Percentiles rank a stretch among this genome's conserved stretches.
Conservation (phyloP, 1,140 invertebrate genomes). For the Pseudomyrmex pallidus region DNA sequence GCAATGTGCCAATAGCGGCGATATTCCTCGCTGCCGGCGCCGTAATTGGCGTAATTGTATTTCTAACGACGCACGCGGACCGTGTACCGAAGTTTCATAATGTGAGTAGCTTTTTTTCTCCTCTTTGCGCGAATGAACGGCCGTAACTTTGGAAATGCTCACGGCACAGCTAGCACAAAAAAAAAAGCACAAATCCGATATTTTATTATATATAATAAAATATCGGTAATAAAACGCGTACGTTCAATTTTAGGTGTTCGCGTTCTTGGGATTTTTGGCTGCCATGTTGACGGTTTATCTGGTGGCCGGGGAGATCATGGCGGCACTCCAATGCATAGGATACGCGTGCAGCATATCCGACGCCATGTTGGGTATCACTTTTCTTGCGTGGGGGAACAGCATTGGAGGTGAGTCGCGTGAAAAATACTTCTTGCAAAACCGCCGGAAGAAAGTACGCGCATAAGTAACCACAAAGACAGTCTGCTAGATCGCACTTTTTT, state of each 20-base stretch:
- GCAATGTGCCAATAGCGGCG: slow-evolving; percentile 71
- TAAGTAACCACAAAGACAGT: background rate
- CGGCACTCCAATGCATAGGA: slow-evolving; percentile 87
- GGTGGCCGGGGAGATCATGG: slow-evolving; percentile 89
- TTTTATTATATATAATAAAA: background rate
- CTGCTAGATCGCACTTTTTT: background rate
- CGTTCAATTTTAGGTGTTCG: slow-evolving; percentile 84
- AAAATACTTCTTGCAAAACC: slow-evolving; percentile 16
- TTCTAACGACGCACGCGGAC: slow-evolving; percentile 73
- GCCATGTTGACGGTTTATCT: slow-evolving; percentile 89
- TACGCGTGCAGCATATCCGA: slow-evolving; percentile 87
- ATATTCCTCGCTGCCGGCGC: slow-evolving; percentile 68
- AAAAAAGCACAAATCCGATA: background rate
- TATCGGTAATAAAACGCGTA: background rate
- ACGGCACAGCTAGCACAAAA: background rate
- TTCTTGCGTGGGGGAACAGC: slow-evolving; percentile 91
- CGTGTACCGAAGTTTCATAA: slow-evolving; percentile 78
- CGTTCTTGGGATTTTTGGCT: slow-evolving; percentile 88
- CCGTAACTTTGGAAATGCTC: background rate
- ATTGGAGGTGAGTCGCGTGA: slow-evolving; percentile 86
- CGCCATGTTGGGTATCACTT: slow-evolving; percentile 89
- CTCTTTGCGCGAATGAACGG: background rate
- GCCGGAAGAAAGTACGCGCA: background rate
- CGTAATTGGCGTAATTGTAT: slow-evolving; percentile 71
- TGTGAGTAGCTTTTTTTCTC: slow-evolving; percentile 72